A percentile compares a stretch with the other conserved stretches of the same genome.
Evolutionary conservation across 2,113 vertebrate species (phyloP).

Genomic region (Pomatostomus ruficeps): DNA sequence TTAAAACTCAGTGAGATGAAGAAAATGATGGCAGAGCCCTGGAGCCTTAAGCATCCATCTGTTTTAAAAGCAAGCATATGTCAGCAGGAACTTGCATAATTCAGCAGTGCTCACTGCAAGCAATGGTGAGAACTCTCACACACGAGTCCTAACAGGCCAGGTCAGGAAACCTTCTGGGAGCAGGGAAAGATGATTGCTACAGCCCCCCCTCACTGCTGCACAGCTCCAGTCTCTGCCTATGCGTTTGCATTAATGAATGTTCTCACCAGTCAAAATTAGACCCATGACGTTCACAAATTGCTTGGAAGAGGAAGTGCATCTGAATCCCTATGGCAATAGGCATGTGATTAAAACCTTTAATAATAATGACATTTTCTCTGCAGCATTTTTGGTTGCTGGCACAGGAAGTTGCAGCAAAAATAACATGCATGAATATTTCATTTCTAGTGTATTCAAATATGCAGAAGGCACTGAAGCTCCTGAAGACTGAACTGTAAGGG

Average conservation of each 20-base stretch:
- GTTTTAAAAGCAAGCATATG: not conserved
- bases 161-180: not conserved
- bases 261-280: not conserved
- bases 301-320: not conserved
- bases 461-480: conserved; percentile 76
- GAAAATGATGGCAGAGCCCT: not conserved
- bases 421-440: conserved; percentile 4
- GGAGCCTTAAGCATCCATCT: not conserved
- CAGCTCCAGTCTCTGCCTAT: not conserved
- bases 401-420: not conserved
- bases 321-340: not conserved
- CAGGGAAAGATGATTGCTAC: not conserved
- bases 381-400: not conserved
- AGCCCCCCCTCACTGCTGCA: not conserved
- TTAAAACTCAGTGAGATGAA: not conserved
- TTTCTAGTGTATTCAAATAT: conserved; percentile 75
- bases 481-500: conserved; percentile 79
- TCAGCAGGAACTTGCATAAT: not conserved
- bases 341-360: not conserved
- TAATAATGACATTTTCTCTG: not conserved
- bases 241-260: rapidly evolving
- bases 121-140: not conserved
- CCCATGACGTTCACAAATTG: not conserved
- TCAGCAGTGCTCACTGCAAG: not conserved
- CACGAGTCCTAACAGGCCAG: not conserved